phyloP scores from a whole-genome alignment of 2,797 vertebrate species.

The Alfaro cultratus region DNA sequence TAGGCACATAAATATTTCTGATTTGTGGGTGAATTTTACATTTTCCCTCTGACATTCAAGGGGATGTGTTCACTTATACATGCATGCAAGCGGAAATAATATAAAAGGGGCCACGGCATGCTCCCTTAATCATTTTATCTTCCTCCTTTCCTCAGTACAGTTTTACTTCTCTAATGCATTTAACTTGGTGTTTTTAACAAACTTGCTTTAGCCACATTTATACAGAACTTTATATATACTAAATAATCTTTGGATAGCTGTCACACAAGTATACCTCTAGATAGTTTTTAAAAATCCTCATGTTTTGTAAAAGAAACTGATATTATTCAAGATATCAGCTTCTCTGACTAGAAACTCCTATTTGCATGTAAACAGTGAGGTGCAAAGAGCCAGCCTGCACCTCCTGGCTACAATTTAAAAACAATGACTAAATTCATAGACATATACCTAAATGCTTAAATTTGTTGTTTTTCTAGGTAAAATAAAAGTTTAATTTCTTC shows the following conservation, averaged over 20 bases:
- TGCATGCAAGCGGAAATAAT: constrained; percentile 18
- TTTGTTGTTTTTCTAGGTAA: not conserved
- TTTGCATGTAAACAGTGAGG: not conserved
- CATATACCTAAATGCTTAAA: not conserved
- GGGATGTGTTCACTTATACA: constrained; percentile 22
- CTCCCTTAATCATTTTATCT: constrained; percentile 3
- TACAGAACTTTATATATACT: not conserved
- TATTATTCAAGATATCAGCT: not conserved
- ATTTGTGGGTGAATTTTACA: constrained; percentile 39
- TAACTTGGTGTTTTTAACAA: not conserved
- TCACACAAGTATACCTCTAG: too few relatives aligned
- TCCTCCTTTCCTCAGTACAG: not conserved
- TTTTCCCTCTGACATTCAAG: constrained; percentile 23
- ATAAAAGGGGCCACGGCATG: not conserved
- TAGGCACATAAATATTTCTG: constrained; percentile 49
- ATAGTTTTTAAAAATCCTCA: too few relatives aligned
- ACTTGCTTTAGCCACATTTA: not conserved
- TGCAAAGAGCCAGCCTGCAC: not conserved
- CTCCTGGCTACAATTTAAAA: too few relatives aligned
- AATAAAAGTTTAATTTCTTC: not conserved
- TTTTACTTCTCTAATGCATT: not conserved
- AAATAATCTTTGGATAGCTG: too few relatives aligned
- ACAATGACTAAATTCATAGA: not conserved
- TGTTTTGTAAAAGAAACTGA: not conserved
- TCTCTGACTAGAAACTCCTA: not conserved